Evolutionary conservation across 2,113 vertebrate genomes (phyloP).

Genomic region (Laterallus jamaicensis): DNA sequence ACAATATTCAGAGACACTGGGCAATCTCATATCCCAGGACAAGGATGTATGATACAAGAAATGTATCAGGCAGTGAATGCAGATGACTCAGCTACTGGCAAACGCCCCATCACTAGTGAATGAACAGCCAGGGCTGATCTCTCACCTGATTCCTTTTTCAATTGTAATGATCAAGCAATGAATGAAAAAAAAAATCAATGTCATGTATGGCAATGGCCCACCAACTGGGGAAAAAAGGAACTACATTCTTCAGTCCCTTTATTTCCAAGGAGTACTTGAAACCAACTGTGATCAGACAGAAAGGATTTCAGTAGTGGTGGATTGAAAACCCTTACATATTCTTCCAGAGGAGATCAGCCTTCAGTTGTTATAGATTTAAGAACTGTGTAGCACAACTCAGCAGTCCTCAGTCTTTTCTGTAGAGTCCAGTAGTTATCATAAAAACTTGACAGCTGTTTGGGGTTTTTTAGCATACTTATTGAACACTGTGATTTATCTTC

Average conservation of each 20-base stretch:
- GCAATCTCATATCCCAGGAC: not conserved
- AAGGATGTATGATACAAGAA: not conserved
- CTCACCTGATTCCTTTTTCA: not conserved
- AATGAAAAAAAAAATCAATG: not conserved
- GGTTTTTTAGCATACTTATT: not conserved
- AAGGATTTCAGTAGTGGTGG: rapidly evolving
- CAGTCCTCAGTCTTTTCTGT: not conserved
- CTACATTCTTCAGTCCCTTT: not conserved
- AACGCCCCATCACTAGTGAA: not conserved
- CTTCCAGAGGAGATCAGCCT: not conserved
- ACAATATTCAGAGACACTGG: not conserved
- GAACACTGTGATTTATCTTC: not conserved
- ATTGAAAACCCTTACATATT: not conserved
- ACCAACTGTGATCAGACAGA: not conserved
- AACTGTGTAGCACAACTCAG: not conserved
- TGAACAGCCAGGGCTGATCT: not conserved
- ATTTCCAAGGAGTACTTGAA: not conserved
- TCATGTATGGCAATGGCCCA: not conserved
- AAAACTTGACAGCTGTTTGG: not conserved
- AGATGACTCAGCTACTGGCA: not conserved
- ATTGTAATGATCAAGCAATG: not conserved
- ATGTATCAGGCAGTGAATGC: not conserved
- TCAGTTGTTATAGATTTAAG: not conserved
- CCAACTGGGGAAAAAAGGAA: not conserved
- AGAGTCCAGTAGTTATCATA: not conserved